Base-by-base conservation (phyloP, 64 coral and sea anemone genomes). In the Montipora sp. region DNA sequence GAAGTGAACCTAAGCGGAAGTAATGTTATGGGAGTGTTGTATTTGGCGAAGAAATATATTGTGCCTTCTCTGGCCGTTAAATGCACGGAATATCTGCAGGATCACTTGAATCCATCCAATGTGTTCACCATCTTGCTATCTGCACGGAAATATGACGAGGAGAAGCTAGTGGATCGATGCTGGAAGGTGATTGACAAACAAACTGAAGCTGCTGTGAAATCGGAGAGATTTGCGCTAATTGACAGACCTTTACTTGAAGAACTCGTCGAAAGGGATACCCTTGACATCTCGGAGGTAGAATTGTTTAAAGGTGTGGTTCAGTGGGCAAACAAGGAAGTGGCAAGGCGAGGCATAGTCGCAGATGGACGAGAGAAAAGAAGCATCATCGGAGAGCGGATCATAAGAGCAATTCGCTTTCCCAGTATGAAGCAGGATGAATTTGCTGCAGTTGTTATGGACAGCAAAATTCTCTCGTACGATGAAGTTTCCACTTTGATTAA, bases 181-280 rank as follows among this genome's bases (percentile, higher is more conserved):
- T 88, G 86, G 86, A 47, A 88, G 15, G 53, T 74, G 24, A 73
- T 88, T 24, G 86, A 75, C 1, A 50, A 7, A 3, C 9, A 88
- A 15, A 88, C 86, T 19, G 68, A 87, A 5, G 43, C 7, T n/a
- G 84, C 84, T 4, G 68, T 73, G 50, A 59, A 65, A 18, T 88
- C 84, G 10, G 69, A 88, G n/a, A 22, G 61, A 10, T 88, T 88
- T 51, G 19, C 68, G 8, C 16, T 46, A 14, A 23, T 87, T 1
- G 16, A 65, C 2, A 43, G 73, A 16, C 43, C 69, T 74, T 3
- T 87, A 47, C 51, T 87, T 8, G 69, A 47, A 15, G 48, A 87
- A 72, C 7, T 87, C 13, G 47, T 87, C 9, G 68, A 68, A 16
- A 87, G 48, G 55, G 84, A 73, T 45, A 49, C 36, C 10, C 43